These are phyloP conservation scores for Scortum barcoo DNA, from an alignment of 2,113 vertebrate species.

Conservation along the genomic window DNA sequence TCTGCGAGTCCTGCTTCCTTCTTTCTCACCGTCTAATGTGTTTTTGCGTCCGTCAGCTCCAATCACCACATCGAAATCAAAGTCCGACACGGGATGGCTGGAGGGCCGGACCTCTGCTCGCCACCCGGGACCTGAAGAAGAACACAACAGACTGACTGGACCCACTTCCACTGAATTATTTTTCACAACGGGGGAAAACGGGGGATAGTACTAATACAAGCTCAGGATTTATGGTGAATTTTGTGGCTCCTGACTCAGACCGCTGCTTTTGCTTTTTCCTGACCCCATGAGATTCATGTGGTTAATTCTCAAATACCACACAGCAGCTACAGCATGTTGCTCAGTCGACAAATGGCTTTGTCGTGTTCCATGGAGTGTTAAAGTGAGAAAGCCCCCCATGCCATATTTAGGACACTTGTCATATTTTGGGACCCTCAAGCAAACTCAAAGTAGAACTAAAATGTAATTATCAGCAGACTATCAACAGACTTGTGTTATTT, in stretches of 20 bases:
- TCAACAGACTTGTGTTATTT: slow-evolving; percentile 18
- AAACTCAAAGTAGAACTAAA: slow-evolving; percentile 16
- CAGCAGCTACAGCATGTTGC: not conserved
- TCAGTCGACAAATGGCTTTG: too few species aligned
- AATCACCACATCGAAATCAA: slow-evolving; percentile 93
- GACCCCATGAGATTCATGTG: not conserved
- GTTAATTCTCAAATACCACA: not conserved
- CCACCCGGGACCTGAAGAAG: slow-evolving; percentile 90
- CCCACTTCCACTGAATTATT: not conserved
- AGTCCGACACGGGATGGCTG: slow-evolving; percentile 88
- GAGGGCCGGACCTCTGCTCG: slow-evolving; percentile 89
- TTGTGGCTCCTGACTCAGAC: not conserved
- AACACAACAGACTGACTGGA: not conserved
- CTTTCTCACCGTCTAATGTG: slow-evolving; percentile 90
- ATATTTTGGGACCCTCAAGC: slow-evolving; percentile 3
- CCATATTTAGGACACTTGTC: not conserved
- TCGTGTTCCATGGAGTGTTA: not conserved
- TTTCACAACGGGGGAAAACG: not conserved
- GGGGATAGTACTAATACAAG: too few species aligned
- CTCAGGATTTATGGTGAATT: not conserved
- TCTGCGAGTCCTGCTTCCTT: not conserved
- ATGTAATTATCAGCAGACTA: slow-evolving; percentile 5
- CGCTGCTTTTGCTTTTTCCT: too few species aligned
- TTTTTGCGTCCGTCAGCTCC: slow-evolving; percentile 94
- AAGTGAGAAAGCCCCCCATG: not conserved